These are phyloP conservation scores for Hypomecis punctinalis DNA, from an alignment of 2,888 invertebrate genomes.

Conservation along the genomic window DNA sequence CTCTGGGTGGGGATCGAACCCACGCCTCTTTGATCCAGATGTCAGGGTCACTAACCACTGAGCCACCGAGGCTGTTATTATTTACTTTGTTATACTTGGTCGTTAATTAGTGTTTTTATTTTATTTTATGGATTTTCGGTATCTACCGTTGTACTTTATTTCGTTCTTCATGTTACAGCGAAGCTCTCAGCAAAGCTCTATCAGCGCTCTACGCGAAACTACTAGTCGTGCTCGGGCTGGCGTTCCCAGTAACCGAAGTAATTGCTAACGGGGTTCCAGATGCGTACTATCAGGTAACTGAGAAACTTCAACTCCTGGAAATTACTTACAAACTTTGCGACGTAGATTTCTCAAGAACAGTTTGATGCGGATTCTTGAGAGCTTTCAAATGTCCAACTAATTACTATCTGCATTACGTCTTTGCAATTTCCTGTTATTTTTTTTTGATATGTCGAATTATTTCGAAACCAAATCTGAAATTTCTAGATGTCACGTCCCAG, in stretches of 20 bases:
- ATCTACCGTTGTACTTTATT: too few species aligned
- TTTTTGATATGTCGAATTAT: background rate
- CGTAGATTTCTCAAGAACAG: slow-evolving; percentile 2
- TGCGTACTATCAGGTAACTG: slow-evolving; percentile 88
- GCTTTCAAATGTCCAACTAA: background rate
- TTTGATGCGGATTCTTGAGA: slow-evolving; percentile 9
- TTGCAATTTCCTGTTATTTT: background rate
- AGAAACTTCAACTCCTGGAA: slow-evolving; percentile 4
- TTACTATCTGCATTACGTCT: background rate
- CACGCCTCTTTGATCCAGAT: too few species aligned
- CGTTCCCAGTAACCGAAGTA: slow-evolving; percentile 94
- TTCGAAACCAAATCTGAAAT: too few species aligned
- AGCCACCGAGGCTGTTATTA: too few species aligned
- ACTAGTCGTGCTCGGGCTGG: slow-evolving; percentile 92
- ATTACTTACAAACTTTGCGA: slow-evolving; percentile 3
- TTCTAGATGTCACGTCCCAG: too few species aligned
- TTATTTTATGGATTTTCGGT: too few species aligned
- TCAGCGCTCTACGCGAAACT: slow-evolving; percentile 94
- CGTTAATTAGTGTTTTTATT: too few species aligned
- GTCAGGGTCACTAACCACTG: too few species aligned
- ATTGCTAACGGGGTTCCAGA: slow-evolving; percentile 91
- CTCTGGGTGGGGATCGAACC: too few species aligned
- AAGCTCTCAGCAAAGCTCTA: slow-evolving; percentile 89
- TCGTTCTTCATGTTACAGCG: slow-evolving; percentile 72
- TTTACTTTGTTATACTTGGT: too few species aligned